Base-by-base conservation (phyloP, 2,888 invertebrate species). In the Pyrochroa serraticornis region DNA sequence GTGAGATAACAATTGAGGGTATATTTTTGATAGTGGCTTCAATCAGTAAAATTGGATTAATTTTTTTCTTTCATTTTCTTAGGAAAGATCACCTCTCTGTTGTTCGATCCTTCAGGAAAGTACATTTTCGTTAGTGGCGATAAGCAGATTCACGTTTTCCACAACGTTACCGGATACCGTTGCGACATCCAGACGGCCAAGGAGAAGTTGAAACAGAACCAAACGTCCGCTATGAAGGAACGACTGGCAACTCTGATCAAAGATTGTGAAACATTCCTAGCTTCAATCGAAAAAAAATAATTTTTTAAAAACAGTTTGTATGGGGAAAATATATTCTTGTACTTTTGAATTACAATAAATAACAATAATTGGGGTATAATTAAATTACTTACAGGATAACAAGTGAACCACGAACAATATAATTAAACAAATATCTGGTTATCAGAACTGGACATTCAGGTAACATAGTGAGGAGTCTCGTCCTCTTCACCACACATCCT, bases 81-180 rank as follows among this genome's bases (percentile, higher is more conserved):
- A 92, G 92, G 86, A 63, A 76, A 83, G 31, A 86, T 93, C 65
- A 84, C 84, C 44, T 82, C 84, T 58, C 78, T 95, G 68, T 78
- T 83, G 60, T 95, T 94, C 75, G 92, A 93, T 74, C 83, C 90
- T 2, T 83, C 85, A 59, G 90, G 91, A 13, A 88, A 89, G 72
- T 90, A 87, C 72, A 72, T 94, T 38, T 82, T 90, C 64, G 85
- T 87, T 0, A 83, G 89, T 51, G 92, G 92, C 8, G 92, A 92
- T 67, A 87, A 86, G 63, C 88, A 87, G 43, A 86, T 95, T 7
- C 83, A 90, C 36, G 84, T 95, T 47, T 87, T 94, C 70, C 88
- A 91, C 75, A 95, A 95, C 70, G 81, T 90, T 5, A 83, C 87
- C n/a, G 90, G 89, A 3, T 85, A 85, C 69, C 81, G 82, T 51